These are phyloP conservation scores for Rotaria macrura DNA, from an alignment of 2,888 invertebrate genomes.

Conservation along the genomic window DNA sequence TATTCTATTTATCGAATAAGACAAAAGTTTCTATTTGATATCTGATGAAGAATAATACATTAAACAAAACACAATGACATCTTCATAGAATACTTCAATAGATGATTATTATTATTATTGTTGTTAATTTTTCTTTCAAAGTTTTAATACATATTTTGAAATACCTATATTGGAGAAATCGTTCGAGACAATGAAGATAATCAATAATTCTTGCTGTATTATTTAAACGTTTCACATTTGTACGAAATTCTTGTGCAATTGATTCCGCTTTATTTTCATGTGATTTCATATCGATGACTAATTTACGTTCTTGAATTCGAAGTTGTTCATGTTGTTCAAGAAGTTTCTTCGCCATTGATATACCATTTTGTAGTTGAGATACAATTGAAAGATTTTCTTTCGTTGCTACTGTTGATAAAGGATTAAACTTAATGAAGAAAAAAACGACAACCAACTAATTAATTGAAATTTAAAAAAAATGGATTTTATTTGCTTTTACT, in stretches of 20 bases:
- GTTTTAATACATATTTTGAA: too few relatives aligned
- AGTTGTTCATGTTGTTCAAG: background rate
- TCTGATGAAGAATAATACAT: too few relatives aligned
- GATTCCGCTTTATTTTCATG: background rate
- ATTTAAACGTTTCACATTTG: slow-evolving; percentile 2
- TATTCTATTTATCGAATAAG: too few relatives aligned
- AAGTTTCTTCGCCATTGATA: background rate
- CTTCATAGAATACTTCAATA: too few relatives aligned
- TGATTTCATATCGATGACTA: background rate
- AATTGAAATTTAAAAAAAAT: too few relatives aligned
- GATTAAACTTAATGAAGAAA: background rate
- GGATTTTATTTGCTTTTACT: background rate
- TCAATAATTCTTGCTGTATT: background rate
- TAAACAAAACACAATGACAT: too few relatives aligned
- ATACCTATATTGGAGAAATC: background rate
- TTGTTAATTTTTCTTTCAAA: too few relatives aligned
- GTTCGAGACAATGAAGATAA: slow-evolving; percentile 2
- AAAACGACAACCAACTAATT: too few relatives aligned
- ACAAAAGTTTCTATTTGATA: too few relatives aligned
- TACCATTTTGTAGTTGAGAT: background rate
- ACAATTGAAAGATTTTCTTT: background rate
- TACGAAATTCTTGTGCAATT: slow-evolving; percentile 16
- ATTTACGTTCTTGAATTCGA: background rate
- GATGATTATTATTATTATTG: too few relatives aligned
- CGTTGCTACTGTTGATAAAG: background rate